Conservation (phyloP, 2,888 invertebrate genomes). For the Leucozona laternaria region DNA sequence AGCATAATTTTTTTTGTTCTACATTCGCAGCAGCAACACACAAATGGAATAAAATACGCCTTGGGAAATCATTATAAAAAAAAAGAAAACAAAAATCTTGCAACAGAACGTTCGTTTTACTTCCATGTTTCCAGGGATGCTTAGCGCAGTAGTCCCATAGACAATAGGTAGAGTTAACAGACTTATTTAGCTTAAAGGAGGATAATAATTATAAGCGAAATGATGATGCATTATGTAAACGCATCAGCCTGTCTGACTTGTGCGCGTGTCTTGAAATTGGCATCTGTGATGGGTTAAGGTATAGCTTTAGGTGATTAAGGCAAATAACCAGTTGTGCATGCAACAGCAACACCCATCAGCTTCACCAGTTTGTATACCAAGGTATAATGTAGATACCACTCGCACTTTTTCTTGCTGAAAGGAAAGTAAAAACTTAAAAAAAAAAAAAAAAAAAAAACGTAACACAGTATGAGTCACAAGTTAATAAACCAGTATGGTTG, state of each 20-base stretch:
- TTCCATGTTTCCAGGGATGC: conserved; percentile 11
- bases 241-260: conserved; percentile 12
- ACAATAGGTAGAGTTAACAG: conserved; percentile 27
- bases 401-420: conserved; percentile 27
- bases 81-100: neutral
- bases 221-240: conserved; percentile 32
- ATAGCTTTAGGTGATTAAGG: conserved; percentile 29
- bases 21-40: conserved; percentile 4
- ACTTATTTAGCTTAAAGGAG: conserved; percentile 24
- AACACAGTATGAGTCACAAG: conserved; percentile 40
- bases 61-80: conserved; percentile 26
- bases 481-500: neutral
- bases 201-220: conserved; percentile 19
- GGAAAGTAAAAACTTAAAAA: conserved; percentile 30
- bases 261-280: conserved; percentile 29
- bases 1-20: conserved; percentile 23
- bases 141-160: neutral
- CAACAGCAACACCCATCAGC: conserved; percentile 26
- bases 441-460: neutral
- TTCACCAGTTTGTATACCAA: neutral
- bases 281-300: conserved; percentile 1
- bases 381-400: neutral
- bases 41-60: conserved; percentile 15
- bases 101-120: conserved; percentile 16
- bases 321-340: conserved; percentile 36